phyloP scores from a whole-genome alignment of 1,140 invertebrate genomes.

The Leptopilina clavipes region DNA sequence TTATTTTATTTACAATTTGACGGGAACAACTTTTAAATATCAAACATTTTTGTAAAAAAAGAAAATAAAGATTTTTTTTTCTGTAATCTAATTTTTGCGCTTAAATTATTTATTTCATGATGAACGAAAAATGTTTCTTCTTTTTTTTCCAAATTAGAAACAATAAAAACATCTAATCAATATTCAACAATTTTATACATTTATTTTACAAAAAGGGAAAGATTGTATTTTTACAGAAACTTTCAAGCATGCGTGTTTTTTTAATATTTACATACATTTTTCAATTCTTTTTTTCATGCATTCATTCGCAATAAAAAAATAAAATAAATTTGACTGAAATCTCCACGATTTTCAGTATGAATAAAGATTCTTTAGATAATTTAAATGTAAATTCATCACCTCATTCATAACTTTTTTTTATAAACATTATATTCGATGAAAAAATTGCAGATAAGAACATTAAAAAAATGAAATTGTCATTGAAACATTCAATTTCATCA shows the following conservation, averaged over 20 bases:
- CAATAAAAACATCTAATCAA: background rate
- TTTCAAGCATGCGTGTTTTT: background rate
- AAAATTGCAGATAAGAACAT: too few species aligned
- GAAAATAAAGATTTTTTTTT: background rate
- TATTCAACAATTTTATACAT: conserved; percentile 14
- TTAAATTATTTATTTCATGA: too few species aligned
- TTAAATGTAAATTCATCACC: too few species aligned
- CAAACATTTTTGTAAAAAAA: background rate
- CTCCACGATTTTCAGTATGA: background rate
- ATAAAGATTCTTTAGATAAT: background rate
- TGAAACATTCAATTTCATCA: too few species aligned
- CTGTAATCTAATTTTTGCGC: background rate
- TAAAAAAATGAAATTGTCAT: too few species aligned
- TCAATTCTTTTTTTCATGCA: background rate
- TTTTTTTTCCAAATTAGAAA: background rate
- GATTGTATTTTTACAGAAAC: background rate
- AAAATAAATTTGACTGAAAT: background rate
- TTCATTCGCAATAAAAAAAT: background rate
- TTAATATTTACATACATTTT: background rate
- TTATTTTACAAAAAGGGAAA: conserved; percentile 13
- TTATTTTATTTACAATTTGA: background rate
- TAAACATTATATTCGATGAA: too few species aligned
- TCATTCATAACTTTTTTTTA: too few species aligned
- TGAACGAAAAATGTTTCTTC: background rate
- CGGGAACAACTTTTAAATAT: background rate